Evolutionary conservation across 23 tunicate species (phyloP).

Genomic region (Trididemnum clinides): DNA sequence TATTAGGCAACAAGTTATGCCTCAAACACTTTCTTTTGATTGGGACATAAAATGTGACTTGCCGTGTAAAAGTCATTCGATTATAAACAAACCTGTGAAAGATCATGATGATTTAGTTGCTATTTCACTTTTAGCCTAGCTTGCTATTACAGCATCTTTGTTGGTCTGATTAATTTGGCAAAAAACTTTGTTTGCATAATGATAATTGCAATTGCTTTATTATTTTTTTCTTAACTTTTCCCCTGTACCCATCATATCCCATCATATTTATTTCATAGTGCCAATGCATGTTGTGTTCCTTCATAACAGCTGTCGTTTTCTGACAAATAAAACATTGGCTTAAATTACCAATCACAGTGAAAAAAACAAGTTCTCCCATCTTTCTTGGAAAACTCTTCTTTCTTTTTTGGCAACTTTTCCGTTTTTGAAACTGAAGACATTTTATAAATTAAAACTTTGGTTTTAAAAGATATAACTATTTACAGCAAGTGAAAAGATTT

Average conservation of each 20-base stretch:
- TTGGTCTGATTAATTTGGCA: background rate
- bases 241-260: background rate
- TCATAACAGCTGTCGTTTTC: background rate
- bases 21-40: slow-evolving; percentile 10
- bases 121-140: slow-evolving; percentile 32
- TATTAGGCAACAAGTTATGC: slow-evolving; percentile 5
- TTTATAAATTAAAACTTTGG: background rate
- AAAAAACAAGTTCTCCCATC: background rate
- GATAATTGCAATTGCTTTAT: background rate
- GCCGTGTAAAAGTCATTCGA: background rate
- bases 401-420: background rate
- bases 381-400: background rate
- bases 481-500: background rate
- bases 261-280: background rate
- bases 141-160: slow-evolving; percentile 29
- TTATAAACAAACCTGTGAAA: slow-evolving; percentile 24
- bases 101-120: background rate
- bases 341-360: background rate
- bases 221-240: background rate
- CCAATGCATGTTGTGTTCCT: background rate
- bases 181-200: background rate
- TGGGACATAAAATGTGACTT: slow-evolving; percentile 43
- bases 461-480: background rate
- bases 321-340: background rate
- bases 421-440: background rate